Evolutionary conservation across 1,140 invertebrate genomes (phyloP), one percentile per base, ranked within the genome.

Genomic region (Drosophila nigrodunni): DNA sequence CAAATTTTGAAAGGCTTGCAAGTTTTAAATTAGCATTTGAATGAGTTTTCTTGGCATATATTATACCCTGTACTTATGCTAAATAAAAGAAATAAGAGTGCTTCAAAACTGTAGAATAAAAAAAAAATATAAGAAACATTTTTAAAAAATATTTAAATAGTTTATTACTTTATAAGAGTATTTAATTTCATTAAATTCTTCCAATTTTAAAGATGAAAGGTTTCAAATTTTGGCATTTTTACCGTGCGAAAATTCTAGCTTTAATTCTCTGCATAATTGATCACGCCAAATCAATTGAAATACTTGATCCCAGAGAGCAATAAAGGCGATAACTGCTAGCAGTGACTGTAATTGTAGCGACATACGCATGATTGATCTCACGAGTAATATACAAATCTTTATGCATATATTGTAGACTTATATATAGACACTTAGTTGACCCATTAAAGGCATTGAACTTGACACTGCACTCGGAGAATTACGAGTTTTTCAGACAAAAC

Each of bases 401-500:
- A 57, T 65, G 37, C 18, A 72, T 34, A 57, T 62, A 7, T 41
- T 67, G 3, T 4, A 44, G 10, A 8, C 8, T 50, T 75, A 50
- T 55, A 34, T 7, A 69, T 15, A 15, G 5, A 2, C 52, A 34
- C 21, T 41, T 18, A 21, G 9, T 41, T 43, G 37, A 67, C 49
- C 58, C 55, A 57, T 59, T 37, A 13, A 49, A 55, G 46, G 9
- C 60, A 9, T 62, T 80, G 77, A 80, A 76, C 78, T 80, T 80
- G 78, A 76, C 77, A 75, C 79, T 72, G 68, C 52, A 43, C 30
- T 41, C 25, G 41, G 13, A 8, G 10, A 25, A 18, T 25, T 41
- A 21, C 21, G 39, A 44, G 39, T 1, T 11, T 25, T 39, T 25
- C 37, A 39, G 37, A 25, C 30, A 15, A n/a, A 60, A 62, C 59